Evolutionary conservation across 2,888 invertebrate genomes (phyloP), one percentile per base, ranked within the genome.

Genomic region (Metacarcinus magister): DNA sequence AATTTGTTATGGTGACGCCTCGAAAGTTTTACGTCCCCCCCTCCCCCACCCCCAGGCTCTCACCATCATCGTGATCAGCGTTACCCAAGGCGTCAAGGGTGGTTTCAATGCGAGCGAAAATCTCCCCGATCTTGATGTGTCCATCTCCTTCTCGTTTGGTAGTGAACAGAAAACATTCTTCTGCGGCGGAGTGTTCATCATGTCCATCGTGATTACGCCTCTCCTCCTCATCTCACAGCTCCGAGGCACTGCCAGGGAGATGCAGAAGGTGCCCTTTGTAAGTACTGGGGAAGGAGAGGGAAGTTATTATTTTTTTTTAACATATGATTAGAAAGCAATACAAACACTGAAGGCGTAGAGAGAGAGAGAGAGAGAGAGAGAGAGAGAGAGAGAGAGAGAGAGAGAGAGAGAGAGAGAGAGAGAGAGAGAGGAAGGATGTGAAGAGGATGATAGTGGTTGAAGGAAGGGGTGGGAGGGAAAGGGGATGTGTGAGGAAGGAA

Each of bases 51-150:
- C 10, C 28, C 96, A 96, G 96, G 96, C 48, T 32, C 48, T 96
- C 23, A 96, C 95, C 43, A 93, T 95, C 92, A 87, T 96, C 60
- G 89, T 89, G 13, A 60, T 96, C n/a, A 93, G 95, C 32, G 54
- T 96, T 19, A 39, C 48, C 4, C 46, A 89, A 46, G 96, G 96
- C 0, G 87, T 82, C 4, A 28, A 46, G 39, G 39, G 39, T 39
- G 39, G 39, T n/a, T n/a, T n/a, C n/a, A n/a, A n/a, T n/a, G n/a
- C n/a, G n/a, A n/a, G n/a, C n/a, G n/a, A n/a, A n/a, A n/a, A n/a
- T n/a, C n/a, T n/a, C n/a, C n/a, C n/a, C n/a, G n/a, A n/a, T n/a
- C n/a, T n/a, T n/a, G n/a, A n/a, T n/a, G n/a, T n/a, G n/a, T n/a
- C n/a, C n/a, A n/a, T n/a, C n/a, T n/a, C n/a, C 67, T 93, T 95